These are phyloP conservation scores for Apamea epomidion DNA, from an alignment of 2,888 invertebrate genomes.

Conservation along the genomic window DNA sequence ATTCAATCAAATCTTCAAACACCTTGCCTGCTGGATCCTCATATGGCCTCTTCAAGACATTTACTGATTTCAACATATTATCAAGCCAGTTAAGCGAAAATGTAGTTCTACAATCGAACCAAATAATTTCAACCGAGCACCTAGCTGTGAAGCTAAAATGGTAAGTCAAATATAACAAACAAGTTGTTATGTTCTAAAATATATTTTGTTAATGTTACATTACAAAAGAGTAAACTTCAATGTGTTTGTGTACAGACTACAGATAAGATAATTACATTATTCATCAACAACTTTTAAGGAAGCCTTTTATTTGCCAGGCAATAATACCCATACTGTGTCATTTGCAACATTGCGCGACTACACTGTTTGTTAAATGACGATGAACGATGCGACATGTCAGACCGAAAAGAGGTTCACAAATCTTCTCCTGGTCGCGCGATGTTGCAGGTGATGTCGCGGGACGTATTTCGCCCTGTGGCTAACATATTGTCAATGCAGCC, in stretches of 20 bases:
- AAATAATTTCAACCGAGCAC: conserved; percentile 89
- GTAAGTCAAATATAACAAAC: conserved; percentile 69
- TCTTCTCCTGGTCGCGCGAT: no score
- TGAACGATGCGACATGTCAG: neutral
- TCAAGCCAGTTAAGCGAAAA: conserved; percentile 92
- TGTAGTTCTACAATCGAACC: conserved; percentile 87
- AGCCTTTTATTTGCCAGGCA: neutral
- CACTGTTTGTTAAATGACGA: neutral
- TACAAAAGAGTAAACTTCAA: conserved; percentile 20
- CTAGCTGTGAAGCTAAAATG: conserved; percentile 84
- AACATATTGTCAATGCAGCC: neutral
- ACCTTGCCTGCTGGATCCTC: conserved; percentile 93
- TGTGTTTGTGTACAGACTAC: conserved; percentile 22
- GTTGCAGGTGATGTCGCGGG: neutral
- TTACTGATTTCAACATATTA: conserved; percentile 93
- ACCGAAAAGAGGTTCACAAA: neutral
- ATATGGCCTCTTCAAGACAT: conserved; percentile 94
- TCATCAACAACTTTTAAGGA: neutral
- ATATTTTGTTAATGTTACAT: neutral
- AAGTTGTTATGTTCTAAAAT: conserved; percentile 7
- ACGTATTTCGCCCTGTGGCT: no score
- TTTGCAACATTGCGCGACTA: neutral
- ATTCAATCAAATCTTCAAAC: conserved; percentile 93
- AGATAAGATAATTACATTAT: conserved; percentile 25
- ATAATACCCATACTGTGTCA: neutral